phyloP scores from a whole-genome alignment of 1,140 invertebrate species.

The Hormaphis cornu region DNA sequence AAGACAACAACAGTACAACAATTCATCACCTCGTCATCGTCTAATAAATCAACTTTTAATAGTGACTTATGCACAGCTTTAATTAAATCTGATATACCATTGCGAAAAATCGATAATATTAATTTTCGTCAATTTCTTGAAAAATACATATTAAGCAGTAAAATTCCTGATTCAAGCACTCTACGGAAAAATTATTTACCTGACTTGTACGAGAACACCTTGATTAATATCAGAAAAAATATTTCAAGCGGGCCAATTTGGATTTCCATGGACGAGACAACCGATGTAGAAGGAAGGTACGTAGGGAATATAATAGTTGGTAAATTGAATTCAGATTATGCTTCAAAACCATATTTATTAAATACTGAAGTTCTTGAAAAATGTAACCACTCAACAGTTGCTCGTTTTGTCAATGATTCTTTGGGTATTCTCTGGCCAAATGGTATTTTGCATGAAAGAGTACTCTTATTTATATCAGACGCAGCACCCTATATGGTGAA shows the following conservation, averaged over 20 bases:
- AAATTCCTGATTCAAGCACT: background rate
- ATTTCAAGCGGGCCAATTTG: background rate
- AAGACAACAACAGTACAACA: background rate
- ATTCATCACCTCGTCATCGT: background rate
- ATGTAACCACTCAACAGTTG: background rate
- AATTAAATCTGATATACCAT: background rate
- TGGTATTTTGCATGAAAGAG: background rate
- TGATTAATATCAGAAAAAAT: background rate
- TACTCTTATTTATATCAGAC: background rate
- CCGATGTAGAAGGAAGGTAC: background rate
- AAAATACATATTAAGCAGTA: constrained; percentile 4
- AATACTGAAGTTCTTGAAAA: background rate
- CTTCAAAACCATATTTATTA: background rate
- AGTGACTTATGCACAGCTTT: background rate
- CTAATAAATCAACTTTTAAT: background rate
- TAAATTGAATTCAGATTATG: background rate
- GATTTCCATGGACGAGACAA: constrained; percentile 5
- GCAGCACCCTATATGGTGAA: background rate
- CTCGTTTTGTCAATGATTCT: background rate
- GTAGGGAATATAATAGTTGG: background rate
- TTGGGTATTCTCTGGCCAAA: background rate
- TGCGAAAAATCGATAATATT: background rate
- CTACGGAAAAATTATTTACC: background rate
- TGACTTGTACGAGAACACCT: background rate
- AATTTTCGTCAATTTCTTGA: background rate